These are phyloP conservation scores for Thamnaconus septentrionalis DNA, from an alignment of 2,113 vertebrate species.

Conservation along the genomic window DNA sequence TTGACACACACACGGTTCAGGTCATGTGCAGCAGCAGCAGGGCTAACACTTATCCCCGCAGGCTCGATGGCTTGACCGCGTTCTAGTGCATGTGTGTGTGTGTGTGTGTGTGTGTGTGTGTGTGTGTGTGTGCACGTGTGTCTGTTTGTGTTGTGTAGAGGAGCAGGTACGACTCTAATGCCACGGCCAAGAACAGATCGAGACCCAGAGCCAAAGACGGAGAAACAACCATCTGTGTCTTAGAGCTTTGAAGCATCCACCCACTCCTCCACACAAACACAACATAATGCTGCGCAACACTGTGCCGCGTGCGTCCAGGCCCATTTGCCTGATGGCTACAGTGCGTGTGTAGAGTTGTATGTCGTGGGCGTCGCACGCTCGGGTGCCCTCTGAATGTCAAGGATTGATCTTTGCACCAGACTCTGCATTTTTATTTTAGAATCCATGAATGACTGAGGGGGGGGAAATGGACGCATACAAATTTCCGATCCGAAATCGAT, in stretches of 20 bases:
- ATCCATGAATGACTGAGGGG: conserved; percentile 7
- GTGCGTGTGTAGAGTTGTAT: conserved; percentile 7
- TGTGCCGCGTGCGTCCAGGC: conserved; percentile 4
- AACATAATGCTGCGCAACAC: not conserved
- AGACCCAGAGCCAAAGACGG: conserved; percentile 57
- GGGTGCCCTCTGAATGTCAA: not conserved
- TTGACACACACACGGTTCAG: conserved; percentile 46
- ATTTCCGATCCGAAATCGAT: conserved; percentile 3
- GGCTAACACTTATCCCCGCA: conserved; percentile 37
- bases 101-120: conserved; percentile 5
- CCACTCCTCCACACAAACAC: not conserved
- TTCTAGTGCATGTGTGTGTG: conserved; percentile 19
- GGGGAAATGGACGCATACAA: not conserved
- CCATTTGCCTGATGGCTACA: conserved; percentile 18
- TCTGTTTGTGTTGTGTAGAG: conserved; percentile 13
- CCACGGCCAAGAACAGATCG: conserved; percentile 64
- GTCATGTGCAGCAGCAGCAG: conserved; percentile 49
- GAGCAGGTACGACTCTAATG: conserved; percentile 20
- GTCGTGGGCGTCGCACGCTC: not conserved
- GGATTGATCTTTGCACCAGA: not conserved
- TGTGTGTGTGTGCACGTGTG: conserved; percentile 15
- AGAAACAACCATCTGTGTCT: conserved; percentile 72
- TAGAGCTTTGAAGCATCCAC: conserved; percentile 32
- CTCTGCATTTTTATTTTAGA: not conserved
- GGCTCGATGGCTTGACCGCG: conserved; percentile 30